Conservation (phyloP, 2,888 invertebrate genomes). For the Sphaeridia pumilis region DNA sequence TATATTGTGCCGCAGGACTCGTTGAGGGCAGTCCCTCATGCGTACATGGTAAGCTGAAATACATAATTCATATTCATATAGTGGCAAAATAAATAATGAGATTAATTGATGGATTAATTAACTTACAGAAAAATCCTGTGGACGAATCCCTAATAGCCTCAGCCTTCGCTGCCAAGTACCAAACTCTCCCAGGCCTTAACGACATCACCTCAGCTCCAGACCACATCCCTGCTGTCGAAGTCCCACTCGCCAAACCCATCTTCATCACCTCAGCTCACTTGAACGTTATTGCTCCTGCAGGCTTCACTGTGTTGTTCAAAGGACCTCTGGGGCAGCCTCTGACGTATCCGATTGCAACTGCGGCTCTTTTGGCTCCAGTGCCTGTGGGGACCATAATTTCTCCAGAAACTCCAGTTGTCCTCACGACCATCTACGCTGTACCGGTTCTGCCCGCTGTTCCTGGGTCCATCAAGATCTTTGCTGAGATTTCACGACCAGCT, state of each 20-base stretch:
- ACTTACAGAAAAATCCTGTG: constrained; percentile 5
- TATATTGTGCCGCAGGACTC: constrained; percentile 31
- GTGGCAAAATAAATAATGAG: too few species aligned
- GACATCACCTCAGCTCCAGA: constrained; percentile 21
- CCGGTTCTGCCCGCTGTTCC: constrained; percentile 14
- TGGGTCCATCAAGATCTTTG: constrained; percentile 8
- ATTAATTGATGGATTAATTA: too few species aligned
- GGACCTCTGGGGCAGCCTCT: constrained; percentile 11
- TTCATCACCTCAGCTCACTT: constrained; percentile 18
- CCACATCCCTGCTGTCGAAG: constrained; percentile 34
- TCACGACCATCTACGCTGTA: constrained; percentile 19
- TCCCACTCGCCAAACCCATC: constrained; percentile 27
- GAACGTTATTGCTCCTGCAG: constrained; percentile 27
- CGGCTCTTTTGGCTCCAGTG: constrained; percentile 17
- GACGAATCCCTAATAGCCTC: not conserved
- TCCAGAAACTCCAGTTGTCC: constrained; percentile 15
- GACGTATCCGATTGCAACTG: constrained; percentile 14
- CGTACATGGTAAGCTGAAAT: constrained; percentile 7
- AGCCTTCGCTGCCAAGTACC: constrained; percentile 6
- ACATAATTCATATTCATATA: not conserved
- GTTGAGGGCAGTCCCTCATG: constrained; percentile 17
- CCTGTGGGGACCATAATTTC: constrained; percentile 16
- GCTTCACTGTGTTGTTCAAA: constrained; percentile 19
- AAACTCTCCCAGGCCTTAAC: constrained; percentile 10
- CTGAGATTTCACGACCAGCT: not conserved